These are phyloP conservation scores for Lycia hirtaria DNA, from an alignment of 2,888 invertebrate species.

Conservation along the genomic window DNA sequence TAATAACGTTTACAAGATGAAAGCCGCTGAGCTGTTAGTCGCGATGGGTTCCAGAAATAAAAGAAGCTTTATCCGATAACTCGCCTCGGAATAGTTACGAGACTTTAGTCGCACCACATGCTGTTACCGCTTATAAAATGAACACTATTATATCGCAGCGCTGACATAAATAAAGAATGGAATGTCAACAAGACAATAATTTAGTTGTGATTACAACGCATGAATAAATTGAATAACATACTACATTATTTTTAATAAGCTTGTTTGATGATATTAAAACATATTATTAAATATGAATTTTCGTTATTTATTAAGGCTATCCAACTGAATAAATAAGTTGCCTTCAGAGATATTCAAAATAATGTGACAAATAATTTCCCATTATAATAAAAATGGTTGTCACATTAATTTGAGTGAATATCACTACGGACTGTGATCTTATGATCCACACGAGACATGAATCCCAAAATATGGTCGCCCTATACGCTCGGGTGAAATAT, in stretches of 20 bases:
- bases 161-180: conserved; percentile 18
- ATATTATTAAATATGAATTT: conserved; percentile 23
- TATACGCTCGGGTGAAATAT: conserved; percentile 69
- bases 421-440: conserved; percentile 31
- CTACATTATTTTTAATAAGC: conserved; percentile 27
- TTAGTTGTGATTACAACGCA: conserved; percentile 17
- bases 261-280: conserved; percentile 24
- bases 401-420: conserved; percentile 38
- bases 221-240: conserved; percentile 22
- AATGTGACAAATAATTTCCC: conserved; percentile 30
- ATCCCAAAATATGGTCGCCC: conserved; percentile 61
- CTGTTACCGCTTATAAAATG: conserved; percentile 26
- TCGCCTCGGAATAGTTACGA: conserved; percentile 75
- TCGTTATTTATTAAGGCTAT: conserved; percentile 17
- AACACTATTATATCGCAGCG: conserved; percentile 13
- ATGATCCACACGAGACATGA: conserved; percentile 38
- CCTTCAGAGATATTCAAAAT: conserved; percentile 20
- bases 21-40: conserved; percentile 70
- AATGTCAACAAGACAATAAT: conserved; percentile 28
- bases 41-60: conserved; percentile 82
- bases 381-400: conserved; percentile 29
- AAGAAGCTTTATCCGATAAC: conserved; percentile 75
- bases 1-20: conserved; percentile 84
- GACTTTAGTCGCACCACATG: conserved; percentile 54
- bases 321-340: conserved; percentile 16